These are phyloP conservation scores for Eurosta solidaginis DNA, from an alignment of 1,140 invertebrate genomes.

Conservation along the genomic window DNA sequence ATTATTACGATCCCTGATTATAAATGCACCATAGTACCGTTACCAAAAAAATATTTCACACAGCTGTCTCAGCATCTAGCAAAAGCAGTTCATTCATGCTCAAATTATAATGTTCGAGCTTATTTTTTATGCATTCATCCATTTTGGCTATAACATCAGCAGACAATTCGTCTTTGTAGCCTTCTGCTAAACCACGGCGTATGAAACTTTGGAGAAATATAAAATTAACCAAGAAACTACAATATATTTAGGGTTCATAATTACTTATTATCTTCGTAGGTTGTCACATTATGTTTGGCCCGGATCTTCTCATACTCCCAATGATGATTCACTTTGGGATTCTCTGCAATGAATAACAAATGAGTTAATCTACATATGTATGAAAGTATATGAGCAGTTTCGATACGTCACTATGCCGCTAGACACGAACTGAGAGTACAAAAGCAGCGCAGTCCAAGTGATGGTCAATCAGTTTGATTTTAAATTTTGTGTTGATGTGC, in stretches of 20 bases:
- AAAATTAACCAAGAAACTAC: neutral
- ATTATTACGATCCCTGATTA: too few species aligned
- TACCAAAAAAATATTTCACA: too few species aligned
- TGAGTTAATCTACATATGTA: neutral
- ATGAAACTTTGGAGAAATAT: conserved; percentile 38
- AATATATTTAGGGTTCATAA: neutral
- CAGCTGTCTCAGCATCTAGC: neutral
- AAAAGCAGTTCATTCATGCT: conserved; percentile 41
- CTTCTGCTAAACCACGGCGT: conserved; percentile 42
- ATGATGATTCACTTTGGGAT: conserved; percentile 29
- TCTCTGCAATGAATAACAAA: neutral
- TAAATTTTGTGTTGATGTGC: too few species aligned
- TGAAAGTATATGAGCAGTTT: too few species aligned
- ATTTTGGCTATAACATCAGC: conserved; percentile 37
- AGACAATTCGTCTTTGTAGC: conserved; percentile 44
- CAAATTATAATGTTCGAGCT: conserved; percentile 27
- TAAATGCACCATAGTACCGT: too few species aligned
- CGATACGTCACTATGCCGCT: too few species aligned
- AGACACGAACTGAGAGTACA: too few species aligned
- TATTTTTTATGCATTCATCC: conserved; percentile 27
- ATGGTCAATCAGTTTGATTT: too few species aligned
- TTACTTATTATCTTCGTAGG: conserved; percentile 16
- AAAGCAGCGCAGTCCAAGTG: too few species aligned
- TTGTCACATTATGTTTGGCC: neutral
- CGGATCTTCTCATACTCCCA: conserved; percentile 32